Evolutionary conservation across 2,888 invertebrate genomes (phyloP).

Genomic region (Brenthis ino): DNA sequence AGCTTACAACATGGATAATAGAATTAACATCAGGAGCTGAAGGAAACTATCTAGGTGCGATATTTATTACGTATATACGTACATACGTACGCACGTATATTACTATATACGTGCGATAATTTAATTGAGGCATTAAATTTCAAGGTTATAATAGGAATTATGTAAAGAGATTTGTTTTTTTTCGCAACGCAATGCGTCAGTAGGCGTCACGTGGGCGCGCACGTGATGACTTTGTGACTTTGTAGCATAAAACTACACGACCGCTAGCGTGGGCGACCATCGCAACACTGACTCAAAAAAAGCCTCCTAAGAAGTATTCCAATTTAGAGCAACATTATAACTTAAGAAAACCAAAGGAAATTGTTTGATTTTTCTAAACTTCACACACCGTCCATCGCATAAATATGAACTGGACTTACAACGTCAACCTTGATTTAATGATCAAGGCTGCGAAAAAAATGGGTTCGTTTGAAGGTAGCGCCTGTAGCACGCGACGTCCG

Average conservation of each 20-base stretch:
- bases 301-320: constrained; percentile 25
- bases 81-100: too few relatives aligned
- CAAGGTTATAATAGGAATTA: constrained; percentile 74
- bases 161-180: constrained; percentile 73
- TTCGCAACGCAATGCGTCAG: constrained; percentile 75
- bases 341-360: constrained; percentile 2
- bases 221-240: constrained; percentile 68
- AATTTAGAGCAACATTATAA: constrained; percentile 20
- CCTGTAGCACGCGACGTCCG: constrained; percentile 47
- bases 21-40: constrained; percentile 64
- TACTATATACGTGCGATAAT: constrained; percentile 71
- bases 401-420: constrained; percentile 33
- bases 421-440: constrained; percentile 51
- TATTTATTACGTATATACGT: too few relatives aligned
- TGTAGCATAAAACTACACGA: constrained; percentile 61
- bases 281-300: constrained; percentile 56
- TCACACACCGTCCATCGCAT: constrained; percentile 24
- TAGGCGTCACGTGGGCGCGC: constrained; percentile 78
- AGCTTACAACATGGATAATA: constrained; percentile 53
- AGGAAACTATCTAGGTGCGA: constrained; percentile 60
- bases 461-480: constrained; percentile 46
- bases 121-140: constrained; percentile 74
- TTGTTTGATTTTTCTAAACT: constrained; percentile 28
- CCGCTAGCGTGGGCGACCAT: constrained; percentile 68
- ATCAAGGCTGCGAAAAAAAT: constrained; percentile 51